phyloP scores from a whole-genome alignment of 2,113 vertebrate species.

The Struthidea cinerea region DNA sequence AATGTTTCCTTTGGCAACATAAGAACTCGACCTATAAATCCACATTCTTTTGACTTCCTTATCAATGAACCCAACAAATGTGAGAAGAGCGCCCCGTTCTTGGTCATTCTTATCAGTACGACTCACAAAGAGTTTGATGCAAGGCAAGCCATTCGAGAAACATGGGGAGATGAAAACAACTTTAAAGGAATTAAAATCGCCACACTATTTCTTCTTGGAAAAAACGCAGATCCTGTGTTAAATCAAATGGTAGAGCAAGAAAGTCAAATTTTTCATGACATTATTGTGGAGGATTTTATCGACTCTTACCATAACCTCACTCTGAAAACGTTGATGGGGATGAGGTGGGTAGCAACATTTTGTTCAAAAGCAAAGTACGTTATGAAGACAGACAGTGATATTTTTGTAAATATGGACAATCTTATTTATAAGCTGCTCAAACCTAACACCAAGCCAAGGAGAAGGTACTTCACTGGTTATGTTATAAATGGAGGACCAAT shows the following conservation, averaged over 20 bases:
- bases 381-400: slow-evolving; percentile 99
- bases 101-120: slow-evolving; percentile 96
- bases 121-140: slow-evolving; percentile 98
- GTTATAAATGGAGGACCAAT: slow-evolving; percentile 97
- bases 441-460: slow-evolving; percentile 91
- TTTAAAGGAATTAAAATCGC: slow-evolving; percentile 88
- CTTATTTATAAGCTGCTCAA: slow-evolving; percentile 96
- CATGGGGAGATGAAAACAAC: slow-evolving; percentile 95
- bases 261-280: slow-evolving; percentile 98
- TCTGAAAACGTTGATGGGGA: slow-evolving; percentile 96
- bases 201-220: slow-evolving; percentile 92
- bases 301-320: slow-evolving; percentile 98
- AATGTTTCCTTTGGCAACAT: slow-evolving; percentile 93
- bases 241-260: slow-evolving; percentile 99
- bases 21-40: slow-evolving; percentile 92
- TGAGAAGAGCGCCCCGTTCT: slow-evolving; percentile 83
- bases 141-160: slow-evolving; percentile 95
- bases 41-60: slow-evolving; percentile 91
- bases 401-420: slow-evolving; percentile 99
- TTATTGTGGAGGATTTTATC: slow-evolving; percentile 95
- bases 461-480: slow-evolving; percentile 95
- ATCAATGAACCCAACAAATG: slow-evolving; percentile 97
- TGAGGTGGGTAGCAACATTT: slow-evolving; percentile 96
- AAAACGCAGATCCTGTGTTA: slow-evolving; percentile 85
- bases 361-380: slow-evolving; percentile 96